A percentile compares a stretch with the other conserved stretches of the same genome.
Evolutionary conservation across 1,140 invertebrate species (phyloP).

Genomic region (Zaprionus lachaisei): DNA sequence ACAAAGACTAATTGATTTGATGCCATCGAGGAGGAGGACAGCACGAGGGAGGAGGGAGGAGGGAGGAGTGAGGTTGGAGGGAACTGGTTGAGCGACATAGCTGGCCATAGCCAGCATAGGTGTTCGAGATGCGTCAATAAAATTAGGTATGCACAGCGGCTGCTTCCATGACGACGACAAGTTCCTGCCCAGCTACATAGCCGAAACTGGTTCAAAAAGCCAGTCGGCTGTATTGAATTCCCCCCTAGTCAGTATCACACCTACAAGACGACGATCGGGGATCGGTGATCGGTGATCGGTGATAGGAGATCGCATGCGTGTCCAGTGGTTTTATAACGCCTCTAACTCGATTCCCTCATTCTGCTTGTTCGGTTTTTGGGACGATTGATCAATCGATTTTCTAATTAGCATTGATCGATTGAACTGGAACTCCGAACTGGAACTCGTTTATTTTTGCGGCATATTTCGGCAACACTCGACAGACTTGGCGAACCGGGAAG

Average conservation of each 20-base stretch:
- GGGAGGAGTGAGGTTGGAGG: background rate
- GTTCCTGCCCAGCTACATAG: background rate
- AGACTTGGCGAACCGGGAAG: constrained; percentile 1
- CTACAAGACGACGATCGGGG: constrained; percentile 8
- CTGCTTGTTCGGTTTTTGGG: constrained; percentile 4
- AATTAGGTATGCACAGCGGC: constrained; percentile 8
- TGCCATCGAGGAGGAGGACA: background rate
- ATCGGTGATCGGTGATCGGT: background rate
- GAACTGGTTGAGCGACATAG: background rate
- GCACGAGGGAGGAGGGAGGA: background rate
- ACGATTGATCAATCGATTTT: constrained; percentile 71
- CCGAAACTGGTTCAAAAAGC: constrained; percentile 24
- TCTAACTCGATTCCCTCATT: background rate
- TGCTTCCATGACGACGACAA: background rate
- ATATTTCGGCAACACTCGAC: background rate
- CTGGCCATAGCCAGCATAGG: background rate
- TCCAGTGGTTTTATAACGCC: constrained; percentile 15
- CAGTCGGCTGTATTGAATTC: constrained; percentile 28
- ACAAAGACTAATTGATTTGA: constrained; percentile 5
- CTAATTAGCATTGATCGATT: constrained; percentile 72
- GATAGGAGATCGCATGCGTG: background rate
- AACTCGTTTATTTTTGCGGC: background rate
- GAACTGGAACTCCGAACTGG: constrained; percentile 33
- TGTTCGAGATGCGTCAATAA: constrained; percentile 5
- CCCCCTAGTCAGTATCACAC: constrained; percentile 18